Base-by-base conservation (phyloP, 2,113 vertebrate genomes). In the Bos javanicus region DNA sequence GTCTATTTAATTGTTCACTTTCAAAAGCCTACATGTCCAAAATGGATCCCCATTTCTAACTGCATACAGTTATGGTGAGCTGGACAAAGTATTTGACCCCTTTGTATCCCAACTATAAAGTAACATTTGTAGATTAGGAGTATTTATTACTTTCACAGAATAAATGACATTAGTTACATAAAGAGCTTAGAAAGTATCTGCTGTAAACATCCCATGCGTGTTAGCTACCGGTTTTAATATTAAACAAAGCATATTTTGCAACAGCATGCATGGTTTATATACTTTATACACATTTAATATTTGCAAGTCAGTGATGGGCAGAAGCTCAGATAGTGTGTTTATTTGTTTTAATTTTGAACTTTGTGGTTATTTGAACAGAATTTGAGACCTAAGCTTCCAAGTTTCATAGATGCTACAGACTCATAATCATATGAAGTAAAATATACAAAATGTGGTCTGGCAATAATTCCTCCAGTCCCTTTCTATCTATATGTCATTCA, bases 181-280 rank as follows among this genome's bases (percentile, higher is more conserved):
- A 60, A 78, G 28, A 2, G 1, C 39, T 86, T 89, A 30, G 46
- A 6, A 89, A 60, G 11, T 71, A 23, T 19, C 52, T 74, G 43
- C 7, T 50, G 19, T 3, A 0, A 15, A 30, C 17, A 6, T 3
- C 11, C 8, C 39, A 3, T 33, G 7, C 1, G 8, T 4, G 2
- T 52, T 43, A 84, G 14, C 21, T 82, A 46, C 3, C 5, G 5
- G 10, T 54, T 90, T 90, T 80, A n/a, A 67, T 26, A 90, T 59
- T 64, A 59, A 86, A 16, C 2, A 54, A 80, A 64, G 6, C 21
- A 71, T 48, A 23, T 74, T 74, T 71, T 64, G 4, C 33, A 13
- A 33, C 10, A 28, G 30, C 52, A 84, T 48, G 2, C 46, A 19
- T 67, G 9, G 10, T 52, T 90, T 74, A 39, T 19, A 84, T 96